Conservation (phyloP, 2,888 invertebrate species). For the Drosophila dives region DNA sequence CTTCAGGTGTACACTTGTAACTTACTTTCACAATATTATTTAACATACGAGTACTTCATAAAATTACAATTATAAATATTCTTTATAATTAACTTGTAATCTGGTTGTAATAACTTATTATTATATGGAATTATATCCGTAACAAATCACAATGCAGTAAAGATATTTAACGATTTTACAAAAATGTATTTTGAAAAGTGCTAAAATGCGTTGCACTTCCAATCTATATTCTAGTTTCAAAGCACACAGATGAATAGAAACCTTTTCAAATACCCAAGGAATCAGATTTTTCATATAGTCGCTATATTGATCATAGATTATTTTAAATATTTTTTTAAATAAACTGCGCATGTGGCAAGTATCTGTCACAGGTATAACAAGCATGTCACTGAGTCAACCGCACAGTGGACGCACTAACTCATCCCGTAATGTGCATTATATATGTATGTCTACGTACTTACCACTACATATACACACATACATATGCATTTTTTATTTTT, state of each 20-base stretch:
- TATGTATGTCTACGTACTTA: not conserved
- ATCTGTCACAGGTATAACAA: slow-evolving; percentile 25
- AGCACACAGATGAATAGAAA: not conserved
- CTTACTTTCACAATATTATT: not conserved
- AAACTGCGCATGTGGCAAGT: slow-evolving; percentile 1
- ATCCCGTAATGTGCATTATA: slow-evolving; percentile 41
- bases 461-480: not conserved
- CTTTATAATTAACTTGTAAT: not conserved
- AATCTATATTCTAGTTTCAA: not conserved
- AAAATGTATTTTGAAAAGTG: not conserved
- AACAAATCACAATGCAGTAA: not conserved
- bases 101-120: not conserved
- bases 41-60: not conserved
- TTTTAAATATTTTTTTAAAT: slow-evolving; percentile 4
- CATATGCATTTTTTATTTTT: not conserved
- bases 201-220: not conserved
- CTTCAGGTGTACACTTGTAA: not conserved
- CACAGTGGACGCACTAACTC: slow-evolving; percentile 19
- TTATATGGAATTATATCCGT: not conserved
- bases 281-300: not conserved
- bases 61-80: not conserved
- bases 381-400: slow-evolving; percentile 34
- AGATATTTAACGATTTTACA: not conserved
- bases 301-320: not conserved
- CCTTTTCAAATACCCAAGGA: not conserved